phyloP scores from a whole-genome alignment of 64 coral and sea anemone genomes.

The Orbicella faveolata region DNA sequence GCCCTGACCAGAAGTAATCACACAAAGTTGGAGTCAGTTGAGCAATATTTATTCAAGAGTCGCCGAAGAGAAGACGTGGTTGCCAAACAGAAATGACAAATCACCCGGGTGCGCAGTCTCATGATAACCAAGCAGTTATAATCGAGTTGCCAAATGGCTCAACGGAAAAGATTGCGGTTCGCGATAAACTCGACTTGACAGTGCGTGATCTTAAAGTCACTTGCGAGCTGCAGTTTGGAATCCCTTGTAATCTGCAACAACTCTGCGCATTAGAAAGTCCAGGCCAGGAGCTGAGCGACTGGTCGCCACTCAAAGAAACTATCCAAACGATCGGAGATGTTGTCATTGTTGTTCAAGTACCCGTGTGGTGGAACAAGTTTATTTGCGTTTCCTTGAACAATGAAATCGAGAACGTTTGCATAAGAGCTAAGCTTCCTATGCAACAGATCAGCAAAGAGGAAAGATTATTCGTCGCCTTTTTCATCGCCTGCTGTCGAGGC shows the following conservation, averaged over 20 bases:
- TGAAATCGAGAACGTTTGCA: constrained; percentile 82
- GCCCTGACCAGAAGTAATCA: neutral
- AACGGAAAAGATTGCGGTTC: constrained; percentile 16
- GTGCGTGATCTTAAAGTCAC: constrained; percentile 44
- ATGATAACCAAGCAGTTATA: constrained; percentile 8
- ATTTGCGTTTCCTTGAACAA: constrained; percentile 72
- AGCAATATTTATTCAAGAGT: constrained; percentile 1
- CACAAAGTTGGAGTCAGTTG: neutral
- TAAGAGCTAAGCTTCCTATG: constrained; percentile 83
- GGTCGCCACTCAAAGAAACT: constrained; percentile 31
- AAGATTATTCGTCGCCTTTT: constrained; percentile 69
- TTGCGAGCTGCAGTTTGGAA: constrained; percentile 51
- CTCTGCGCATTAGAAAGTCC: constrained; percentile 24
- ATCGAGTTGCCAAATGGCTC: constrained; percentile 46
- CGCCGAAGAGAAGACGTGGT: neutral
- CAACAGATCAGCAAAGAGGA: constrained; percentile 80
- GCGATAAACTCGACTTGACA: neutral
- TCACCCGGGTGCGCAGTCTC: neutral
- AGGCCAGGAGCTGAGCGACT: constrained; percentile 44
- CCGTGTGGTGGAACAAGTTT: constrained; percentile 91
- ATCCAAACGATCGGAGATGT: neutral
- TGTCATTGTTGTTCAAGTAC: constrained; percentile 59
- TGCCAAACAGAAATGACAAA: constrained; percentile 2
- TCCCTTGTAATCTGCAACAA: constrained; percentile 46
- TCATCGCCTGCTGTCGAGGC: constrained; percentile 72